Base-by-base conservation (phyloP, 2,113 vertebrate species). In the Macquaria australasica region DNA sequence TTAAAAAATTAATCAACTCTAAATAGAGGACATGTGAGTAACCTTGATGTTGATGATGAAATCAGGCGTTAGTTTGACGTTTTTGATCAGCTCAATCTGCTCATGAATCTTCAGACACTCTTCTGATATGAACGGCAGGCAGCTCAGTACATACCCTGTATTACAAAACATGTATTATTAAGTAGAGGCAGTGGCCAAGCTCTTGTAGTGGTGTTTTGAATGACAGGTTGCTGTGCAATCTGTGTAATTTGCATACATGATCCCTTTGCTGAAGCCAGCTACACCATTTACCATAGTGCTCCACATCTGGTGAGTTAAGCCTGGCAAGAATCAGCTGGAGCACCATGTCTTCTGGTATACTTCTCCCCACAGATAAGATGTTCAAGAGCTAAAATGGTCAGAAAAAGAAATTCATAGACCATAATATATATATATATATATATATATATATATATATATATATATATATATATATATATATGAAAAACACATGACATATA, bases 21-120 rank as follows among this genome's bases (percentile, higher is more conserved):
- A 53, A 50, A 25, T 12, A 53, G 18, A 74, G 43, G 28, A 80
- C 7, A 23, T 62, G 21, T 73, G 2, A 2, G 53, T 91, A 93
- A 99, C 98, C 98, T 99, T 99, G 87, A 99, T 97, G 92, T 97
- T 99, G 88, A 99, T 97, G 93, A 99, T 95, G 89, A 99, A 82
- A 95, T 99, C 97, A 0, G 98, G 97, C 41, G 96, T 93, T 80
- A 97, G 84, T 79, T 95, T 96, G 68, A 98, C 93, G 79, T 94
- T 97, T 95, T 91, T 97, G 91, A 99, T 95, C 89, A 97, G 69
- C 51, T 98, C 92, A 83, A 98, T 93, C 94, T 99, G 98, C 82
- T 98, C 95, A 16, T 90, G 77, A 86, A 96, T 91, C 75, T 92
- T 97, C 90, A 97, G 81, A 77, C 91, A 89, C 34, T 97, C 96